phyloP scores from a whole-genome alignment of 2,797 vertebrate genomes.

The Manis pentadactyla region DNA sequence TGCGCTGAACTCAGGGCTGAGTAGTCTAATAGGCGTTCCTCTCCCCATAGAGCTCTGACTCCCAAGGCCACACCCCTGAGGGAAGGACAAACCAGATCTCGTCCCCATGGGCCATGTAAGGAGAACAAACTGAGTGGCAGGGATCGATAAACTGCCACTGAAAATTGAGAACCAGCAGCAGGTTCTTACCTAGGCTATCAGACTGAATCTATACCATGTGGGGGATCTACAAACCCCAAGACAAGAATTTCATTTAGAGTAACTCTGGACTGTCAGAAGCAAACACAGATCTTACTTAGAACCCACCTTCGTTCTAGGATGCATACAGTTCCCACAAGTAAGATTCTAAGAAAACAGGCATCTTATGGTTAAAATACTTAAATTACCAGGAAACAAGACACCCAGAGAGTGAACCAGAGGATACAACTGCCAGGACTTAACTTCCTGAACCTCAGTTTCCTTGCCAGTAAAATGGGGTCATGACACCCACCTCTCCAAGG shows the following conservation, averaged over 20 bases:
- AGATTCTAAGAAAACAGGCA: slow-evolving; percentile 13
- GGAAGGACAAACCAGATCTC: neutral
- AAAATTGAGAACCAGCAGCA: neutral
- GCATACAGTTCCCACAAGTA: neutral
- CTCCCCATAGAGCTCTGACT: neutral
- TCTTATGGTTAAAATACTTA: neutral
- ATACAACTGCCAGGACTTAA: neutral
- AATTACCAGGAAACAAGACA: neutral
- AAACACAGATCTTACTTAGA: neutral
- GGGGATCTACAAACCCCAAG: neutral
- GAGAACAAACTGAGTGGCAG: neutral
- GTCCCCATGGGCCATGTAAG: neutral
- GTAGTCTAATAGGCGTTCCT: neutral
- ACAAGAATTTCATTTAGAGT: neutral
- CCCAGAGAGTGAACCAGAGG: neutral
- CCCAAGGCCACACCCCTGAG: neutral
- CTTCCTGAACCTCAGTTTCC: neutral
- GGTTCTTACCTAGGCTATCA: neutral
- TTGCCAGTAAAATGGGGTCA: neutral
- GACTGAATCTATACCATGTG: neutral
- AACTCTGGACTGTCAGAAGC: neutral
- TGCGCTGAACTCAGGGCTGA: neutral
- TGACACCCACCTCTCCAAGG: rapidly evolving
- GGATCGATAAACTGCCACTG: neutral
- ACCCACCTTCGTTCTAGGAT: neutral